Percentiles rank a stretch among this genome's conserved stretches.
phyloP scores from a whole-genome alignment of 1,140 invertebrate species.

The Goniozus legneri region DNA sequence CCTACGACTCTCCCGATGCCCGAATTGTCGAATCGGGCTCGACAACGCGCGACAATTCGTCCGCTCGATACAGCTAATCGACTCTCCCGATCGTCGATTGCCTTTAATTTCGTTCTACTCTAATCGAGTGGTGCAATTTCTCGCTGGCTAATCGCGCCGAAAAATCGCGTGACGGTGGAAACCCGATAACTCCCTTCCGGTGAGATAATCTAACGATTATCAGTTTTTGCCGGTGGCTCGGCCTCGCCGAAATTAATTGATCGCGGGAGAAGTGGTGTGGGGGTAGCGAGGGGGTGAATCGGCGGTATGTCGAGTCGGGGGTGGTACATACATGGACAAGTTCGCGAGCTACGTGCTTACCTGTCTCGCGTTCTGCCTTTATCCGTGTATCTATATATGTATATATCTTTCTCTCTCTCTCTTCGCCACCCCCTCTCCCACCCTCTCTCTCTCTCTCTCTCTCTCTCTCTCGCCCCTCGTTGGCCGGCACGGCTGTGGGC shows the following conservation, averaged over 20 bases:
- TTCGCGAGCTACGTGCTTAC: constrained; percentile 39
- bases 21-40: no score
- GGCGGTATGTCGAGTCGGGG: no score
- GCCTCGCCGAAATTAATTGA: constrained; percentile 52
- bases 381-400: constrained; percentile 7
- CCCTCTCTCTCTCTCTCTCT: constrained; percentile 2
- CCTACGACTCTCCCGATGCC: no score
- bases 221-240: no score
- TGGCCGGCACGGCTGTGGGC: constrained; percentile 30
- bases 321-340: neutral
- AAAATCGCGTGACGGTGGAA: constrained; percentile 45
- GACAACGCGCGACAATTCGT: no score
- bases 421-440: neutral
- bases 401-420: neutral
- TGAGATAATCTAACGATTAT: no score
- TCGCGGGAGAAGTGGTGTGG: no score
- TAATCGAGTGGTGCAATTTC: no score
- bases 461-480: constrained; percentile 6
- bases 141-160: no score
- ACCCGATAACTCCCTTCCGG: no score
- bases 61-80: no score
- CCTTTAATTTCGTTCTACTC: neutral
- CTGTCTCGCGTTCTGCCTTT: constrained; percentile 18
- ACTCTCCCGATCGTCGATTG: no score
- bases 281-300: constrained; percentile 40